These are phyloP conservation scores for Linnaemya vulpina DNA, from an alignment of 2,888 invertebrate genomes.

Conservation along the genomic window DNA sequence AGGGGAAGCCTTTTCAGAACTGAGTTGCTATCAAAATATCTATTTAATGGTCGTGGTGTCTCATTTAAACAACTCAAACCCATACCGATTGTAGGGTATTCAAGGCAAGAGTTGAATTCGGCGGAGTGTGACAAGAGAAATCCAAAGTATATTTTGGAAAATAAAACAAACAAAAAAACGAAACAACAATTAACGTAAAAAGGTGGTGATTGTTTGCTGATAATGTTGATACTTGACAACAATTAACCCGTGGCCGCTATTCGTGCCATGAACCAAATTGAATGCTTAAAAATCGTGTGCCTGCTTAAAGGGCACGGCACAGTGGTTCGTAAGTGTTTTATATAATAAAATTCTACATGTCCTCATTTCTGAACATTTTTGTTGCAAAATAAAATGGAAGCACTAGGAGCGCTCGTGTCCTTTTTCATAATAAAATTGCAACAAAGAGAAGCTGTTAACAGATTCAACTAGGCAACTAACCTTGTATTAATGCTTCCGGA, in stretches of 20 bases:
- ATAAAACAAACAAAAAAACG: too few relatives aligned
- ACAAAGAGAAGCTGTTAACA: too few relatives aligned
- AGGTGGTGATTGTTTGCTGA: slow-evolving; percentile 45
- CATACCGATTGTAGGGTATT: neutral
- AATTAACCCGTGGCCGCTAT: slow-evolving; percentile 52
- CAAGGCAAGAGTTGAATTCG: neutral
- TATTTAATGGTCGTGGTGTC: neutral
- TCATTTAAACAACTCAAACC: too few relatives aligned
- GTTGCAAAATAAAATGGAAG: too few relatives aligned
- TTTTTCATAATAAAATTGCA: too few relatives aligned
- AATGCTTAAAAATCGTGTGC: neutral
- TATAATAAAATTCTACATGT: too few relatives aligned
- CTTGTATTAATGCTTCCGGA: too few relatives aligned
- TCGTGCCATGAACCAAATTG: neutral
- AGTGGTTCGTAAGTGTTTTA: neutral
- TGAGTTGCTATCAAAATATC: too few relatives aligned
- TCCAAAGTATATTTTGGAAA: neutral
- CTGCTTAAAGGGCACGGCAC: neutral
- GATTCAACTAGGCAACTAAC: too few relatives aligned
- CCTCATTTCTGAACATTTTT: too few relatives aligned
- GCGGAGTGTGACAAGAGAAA: neutral
- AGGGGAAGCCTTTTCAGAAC: too few relatives aligned
- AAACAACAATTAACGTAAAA: slow-evolving; percentile 46
- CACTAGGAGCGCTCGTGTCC: too few relatives aligned
- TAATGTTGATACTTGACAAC: slow-evolving; percentile 52